phyloP scores from a whole-genome alignment of 2,113 vertebrate species.

The Procavia capensis region DNA sequence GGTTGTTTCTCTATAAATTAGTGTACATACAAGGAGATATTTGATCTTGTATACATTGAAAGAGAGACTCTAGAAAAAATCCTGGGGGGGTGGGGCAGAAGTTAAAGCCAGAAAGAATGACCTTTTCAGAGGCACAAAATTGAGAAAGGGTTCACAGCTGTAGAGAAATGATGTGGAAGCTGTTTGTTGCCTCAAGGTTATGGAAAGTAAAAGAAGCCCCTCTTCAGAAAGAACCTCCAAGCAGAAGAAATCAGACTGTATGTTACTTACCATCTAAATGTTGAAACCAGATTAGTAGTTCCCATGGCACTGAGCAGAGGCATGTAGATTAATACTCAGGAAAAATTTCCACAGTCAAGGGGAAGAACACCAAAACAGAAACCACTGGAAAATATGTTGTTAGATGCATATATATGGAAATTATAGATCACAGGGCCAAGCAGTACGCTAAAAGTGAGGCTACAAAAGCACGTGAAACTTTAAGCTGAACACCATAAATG shows the following conservation, averaged over 20 bases:
- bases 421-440: neutral
- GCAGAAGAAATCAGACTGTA: neutral
- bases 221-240: neutral
- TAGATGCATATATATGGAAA: neutral
- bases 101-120: neutral
- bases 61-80: neutral
- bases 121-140: neutral
- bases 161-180: neutral
- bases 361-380: neutral
- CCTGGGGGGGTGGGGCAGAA: no score
- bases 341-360: neutral
- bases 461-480: neutral
- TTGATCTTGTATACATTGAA: neutral
- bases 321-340: fast-evolving
- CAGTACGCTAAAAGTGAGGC: neutral
- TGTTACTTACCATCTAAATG: neutral
- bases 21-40: neutral
- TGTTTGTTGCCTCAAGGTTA: neutral
- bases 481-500: neutral
- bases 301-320: neutral
- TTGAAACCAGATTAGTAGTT: neutral
- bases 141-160: fast-evolving
- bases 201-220: neutral
- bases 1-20: neutral
- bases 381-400: neutral